Evolutionary conservation across 1,140 invertebrate species (phyloP).

Genomic region (Drosophila jambulina): DNA sequence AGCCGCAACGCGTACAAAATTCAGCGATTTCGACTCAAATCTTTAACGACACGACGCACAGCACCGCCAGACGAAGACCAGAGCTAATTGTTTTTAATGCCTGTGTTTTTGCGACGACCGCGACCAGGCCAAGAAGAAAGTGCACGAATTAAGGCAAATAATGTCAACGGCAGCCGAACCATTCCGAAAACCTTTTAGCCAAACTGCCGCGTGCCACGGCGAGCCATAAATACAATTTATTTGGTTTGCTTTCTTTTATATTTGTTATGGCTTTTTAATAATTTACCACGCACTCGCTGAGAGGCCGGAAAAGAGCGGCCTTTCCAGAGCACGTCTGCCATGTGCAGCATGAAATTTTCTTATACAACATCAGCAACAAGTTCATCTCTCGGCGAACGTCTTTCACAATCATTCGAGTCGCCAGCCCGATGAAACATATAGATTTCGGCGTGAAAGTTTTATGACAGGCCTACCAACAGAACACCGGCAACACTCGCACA

Average conservation of each 20-base stretch:
- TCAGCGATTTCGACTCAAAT: constrained; percentile 51
- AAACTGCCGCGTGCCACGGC: constrained; percentile 66
- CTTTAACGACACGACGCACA: constrained; percentile 61
- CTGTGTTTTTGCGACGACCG: constrained; percentile 62
- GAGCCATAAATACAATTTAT: constrained; percentile 76
- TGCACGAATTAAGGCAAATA: constrained; percentile 74
- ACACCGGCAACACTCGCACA: constrained; percentile 12
- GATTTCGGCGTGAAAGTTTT: constrained; percentile 79
- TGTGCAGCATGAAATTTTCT: constrained; percentile 64
- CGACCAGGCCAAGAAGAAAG: constrained; percentile 60
- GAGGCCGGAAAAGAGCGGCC: constrained; percentile 12
- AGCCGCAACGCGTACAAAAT: constrained; percentile 68
- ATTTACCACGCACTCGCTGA: constrained; percentile 50
- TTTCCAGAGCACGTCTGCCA: constrained; percentile 39
- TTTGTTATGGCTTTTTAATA: constrained; percentile 73
- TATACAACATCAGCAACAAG: constrained; percentile 53
- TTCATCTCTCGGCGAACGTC: constrained; percentile 31
- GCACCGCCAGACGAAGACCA: constrained; percentile 15
- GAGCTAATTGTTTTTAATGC: constrained; percentile 66
- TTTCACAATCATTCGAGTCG: constrained; percentile 48
- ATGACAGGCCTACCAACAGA: constrained; percentile 64
- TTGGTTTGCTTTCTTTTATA: constrained; percentile 78
- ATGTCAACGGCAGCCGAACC: constrained; percentile 54
- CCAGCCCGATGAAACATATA: constrained; percentile 73
- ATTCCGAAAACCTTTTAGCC: constrained; percentile 57